A percentile compares a stretch with the other conserved stretches of the same genome.
phyloP scores from a whole-genome alignment of 2,797 vertebrate genomes.

The Hemitrygon akajei region DNA sequence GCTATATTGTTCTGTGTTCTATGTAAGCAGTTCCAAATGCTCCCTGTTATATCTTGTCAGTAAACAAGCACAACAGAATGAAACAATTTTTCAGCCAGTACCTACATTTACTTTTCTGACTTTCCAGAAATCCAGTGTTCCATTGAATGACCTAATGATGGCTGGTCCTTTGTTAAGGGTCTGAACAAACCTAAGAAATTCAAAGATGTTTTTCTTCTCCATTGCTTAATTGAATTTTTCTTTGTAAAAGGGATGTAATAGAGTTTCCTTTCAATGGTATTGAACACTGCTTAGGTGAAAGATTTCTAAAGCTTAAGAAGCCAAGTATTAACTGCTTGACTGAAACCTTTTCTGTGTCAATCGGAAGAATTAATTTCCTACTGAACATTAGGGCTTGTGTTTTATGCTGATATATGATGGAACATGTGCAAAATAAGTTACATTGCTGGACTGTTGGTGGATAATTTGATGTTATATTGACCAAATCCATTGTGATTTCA shows the following conservation, averaged over 20 bases:
- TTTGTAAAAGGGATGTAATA: not conserved
- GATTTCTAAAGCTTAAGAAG: not conserved
- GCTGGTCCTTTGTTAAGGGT: not conserved
- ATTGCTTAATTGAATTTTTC: not conserved
- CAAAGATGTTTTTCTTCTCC: not conserved
- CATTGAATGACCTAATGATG: not conserved
- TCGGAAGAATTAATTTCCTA: not conserved
- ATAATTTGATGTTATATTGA: not conserved
- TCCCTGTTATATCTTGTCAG: not conserved
- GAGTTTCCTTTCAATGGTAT: not conserved
- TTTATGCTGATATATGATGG: not conserved
- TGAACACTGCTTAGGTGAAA: not conserved
- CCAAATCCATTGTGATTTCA: not conserved
- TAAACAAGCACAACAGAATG: not conserved
- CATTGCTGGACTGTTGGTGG: not conserved
- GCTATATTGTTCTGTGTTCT: too few relatives aligned
- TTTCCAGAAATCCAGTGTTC: not conserved
- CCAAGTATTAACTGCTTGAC: conserved; percentile 8
- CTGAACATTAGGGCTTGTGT: not conserved
- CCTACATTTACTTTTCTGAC: not conserved
- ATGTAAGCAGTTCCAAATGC: not conserved
- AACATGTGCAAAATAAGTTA: not conserved
- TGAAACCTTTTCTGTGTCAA: not conserved
- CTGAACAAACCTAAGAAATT: not conserved
- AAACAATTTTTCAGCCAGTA: not conserved